These are phyloP conservation scores for Leuciscus idus DNA, from an alignment of 2,113 vertebrate genomes.

Conservation along the genomic window DNA sequence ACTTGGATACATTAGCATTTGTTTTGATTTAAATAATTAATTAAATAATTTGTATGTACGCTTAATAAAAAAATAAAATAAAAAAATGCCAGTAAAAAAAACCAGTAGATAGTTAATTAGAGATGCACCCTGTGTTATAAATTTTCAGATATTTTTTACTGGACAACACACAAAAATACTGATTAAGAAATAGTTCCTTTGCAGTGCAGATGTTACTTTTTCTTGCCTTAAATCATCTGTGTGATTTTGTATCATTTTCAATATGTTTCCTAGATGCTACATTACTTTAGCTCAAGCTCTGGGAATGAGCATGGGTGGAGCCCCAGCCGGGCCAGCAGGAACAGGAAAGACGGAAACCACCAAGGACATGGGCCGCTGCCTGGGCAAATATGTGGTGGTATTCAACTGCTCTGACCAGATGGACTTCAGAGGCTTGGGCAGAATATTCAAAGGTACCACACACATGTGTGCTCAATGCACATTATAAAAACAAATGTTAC, in stretches of 20 bases:
- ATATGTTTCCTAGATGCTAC: constrained; percentile 83
- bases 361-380: constrained; percentile 96
- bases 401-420: constrained; percentile 99
- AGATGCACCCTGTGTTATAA: neutral
- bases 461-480: neutral
- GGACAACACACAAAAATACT: neutral
- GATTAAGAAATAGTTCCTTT: neutral
- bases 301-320: constrained; percentile 96
- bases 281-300: constrained; percentile 95
- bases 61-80: neutral
- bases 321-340: constrained; percentile 93
- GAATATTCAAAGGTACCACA: constrained; percentile 90
- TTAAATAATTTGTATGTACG: neutral
- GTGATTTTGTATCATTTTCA: neutral
- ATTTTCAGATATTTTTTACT: neutral
- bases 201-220: neutral
- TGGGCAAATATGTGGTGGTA: constrained; percentile 96
- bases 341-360: constrained; percentile 96
- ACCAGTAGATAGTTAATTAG: neutral
- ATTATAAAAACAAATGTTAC: neutral
- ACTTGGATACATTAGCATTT: neutral
- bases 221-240: neutral
- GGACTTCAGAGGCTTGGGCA: constrained; percentile 96
- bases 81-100: neutral
- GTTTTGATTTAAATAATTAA: no score